A percentile compares a stretch with the other conserved stretches of the same genome.
Evolutionary conservation across 2,888 invertebrate species (phyloP).

Genomic region (Orchesellides sinensis): DNA sequence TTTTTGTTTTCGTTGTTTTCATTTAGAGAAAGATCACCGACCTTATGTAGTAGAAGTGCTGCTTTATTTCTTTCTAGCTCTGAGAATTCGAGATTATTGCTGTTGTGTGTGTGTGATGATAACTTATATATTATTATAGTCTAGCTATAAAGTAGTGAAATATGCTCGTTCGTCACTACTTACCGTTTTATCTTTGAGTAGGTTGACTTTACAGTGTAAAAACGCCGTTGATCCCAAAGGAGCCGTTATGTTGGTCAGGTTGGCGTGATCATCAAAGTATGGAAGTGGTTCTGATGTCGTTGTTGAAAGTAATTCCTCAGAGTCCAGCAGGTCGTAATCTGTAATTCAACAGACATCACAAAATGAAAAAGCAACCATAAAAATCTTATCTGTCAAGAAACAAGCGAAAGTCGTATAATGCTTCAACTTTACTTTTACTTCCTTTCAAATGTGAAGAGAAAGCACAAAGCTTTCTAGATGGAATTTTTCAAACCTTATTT

Average conservation of each 20-base stretch:
- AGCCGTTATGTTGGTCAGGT: conserved; percentile 82
- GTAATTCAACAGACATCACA: conserved; percentile 47
- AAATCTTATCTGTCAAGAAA: not conserved
- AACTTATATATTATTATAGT: no score
- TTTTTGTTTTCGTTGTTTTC: no score
- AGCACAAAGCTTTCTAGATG: conserved; percentile 6
- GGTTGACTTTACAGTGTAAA: conserved; percentile 84
- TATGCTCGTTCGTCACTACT: conserved; percentile 74
- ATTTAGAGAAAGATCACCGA: no score
- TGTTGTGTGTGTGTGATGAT: no score
- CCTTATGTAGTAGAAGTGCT: no score
- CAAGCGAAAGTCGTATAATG: conserved; percentile 20
- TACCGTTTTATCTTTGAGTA: conserved; percentile 84
- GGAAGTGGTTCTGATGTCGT: conserved; percentile 85
- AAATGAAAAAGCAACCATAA: not conserved
- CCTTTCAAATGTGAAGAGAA: not conserved
- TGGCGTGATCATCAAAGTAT: conserved; percentile 83
- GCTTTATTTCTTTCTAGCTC: no score
- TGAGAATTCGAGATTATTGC: no score
- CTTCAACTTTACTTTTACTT: no score
- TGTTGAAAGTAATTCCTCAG: conserved; percentile 69
- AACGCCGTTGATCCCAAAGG: conserved; percentile 83
- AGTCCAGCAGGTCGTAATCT: conserved; percentile 74
- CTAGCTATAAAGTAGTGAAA: no score
- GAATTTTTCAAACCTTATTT: no score